A percentile compares a stretch with the other conserved stretches of the same genome.
Evolutionary conservation across 2,113 vertebrate genomes (phyloP).

Genomic region (Maccullochella peelii): DNA sequence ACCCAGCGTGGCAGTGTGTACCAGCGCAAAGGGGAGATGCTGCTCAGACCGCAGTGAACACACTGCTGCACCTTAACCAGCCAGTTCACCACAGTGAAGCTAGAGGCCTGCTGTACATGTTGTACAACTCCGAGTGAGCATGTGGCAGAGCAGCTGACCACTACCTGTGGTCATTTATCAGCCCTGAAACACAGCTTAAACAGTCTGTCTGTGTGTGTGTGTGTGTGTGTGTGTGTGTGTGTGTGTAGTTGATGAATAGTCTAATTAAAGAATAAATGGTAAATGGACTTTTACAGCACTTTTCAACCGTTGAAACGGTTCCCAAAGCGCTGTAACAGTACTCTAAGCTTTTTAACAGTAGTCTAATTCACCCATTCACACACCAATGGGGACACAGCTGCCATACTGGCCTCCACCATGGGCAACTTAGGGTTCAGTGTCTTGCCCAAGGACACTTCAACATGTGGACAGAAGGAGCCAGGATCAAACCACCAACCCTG

Average conservation of each 20-base stretch:
- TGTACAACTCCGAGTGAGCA: slow-evolving; percentile 46
- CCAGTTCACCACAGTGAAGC: background rate
- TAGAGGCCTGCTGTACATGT: slow-evolving; percentile 15
- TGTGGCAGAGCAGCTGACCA: slow-evolving; percentile 47
- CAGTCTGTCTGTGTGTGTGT: slow-evolving; percentile 10
- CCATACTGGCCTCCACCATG: too few species aligned
- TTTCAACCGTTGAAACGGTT: too few species aligned
- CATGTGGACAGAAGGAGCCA: too few species aligned
- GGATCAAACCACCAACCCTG: too few species aligned
- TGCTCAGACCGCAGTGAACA: background rate
- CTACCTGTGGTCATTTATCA: slow-evolving; percentile 56
- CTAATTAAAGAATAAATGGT: slow-evolving; percentile 40
- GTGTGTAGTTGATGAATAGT: slow-evolving; percentile 24
- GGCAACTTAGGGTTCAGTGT: too few species aligned
- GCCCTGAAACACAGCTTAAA: slow-evolving; percentile 38
- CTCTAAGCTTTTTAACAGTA: too few species aligned
- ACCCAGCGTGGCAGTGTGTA: background rate
- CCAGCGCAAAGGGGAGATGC: background rate
- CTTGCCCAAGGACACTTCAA: too few species aligned
- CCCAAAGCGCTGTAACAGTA: too few species aligned
- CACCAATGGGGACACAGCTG: too few species aligned
- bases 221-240: slow-evolving; percentile 18
- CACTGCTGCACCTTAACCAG: background rate
- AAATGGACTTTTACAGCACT: too few species aligned
- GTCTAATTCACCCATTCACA: too few species aligned